Conservation (phyloP, 2,113 vertebrate species). For the Microcebus ravelobensis region DNA sequence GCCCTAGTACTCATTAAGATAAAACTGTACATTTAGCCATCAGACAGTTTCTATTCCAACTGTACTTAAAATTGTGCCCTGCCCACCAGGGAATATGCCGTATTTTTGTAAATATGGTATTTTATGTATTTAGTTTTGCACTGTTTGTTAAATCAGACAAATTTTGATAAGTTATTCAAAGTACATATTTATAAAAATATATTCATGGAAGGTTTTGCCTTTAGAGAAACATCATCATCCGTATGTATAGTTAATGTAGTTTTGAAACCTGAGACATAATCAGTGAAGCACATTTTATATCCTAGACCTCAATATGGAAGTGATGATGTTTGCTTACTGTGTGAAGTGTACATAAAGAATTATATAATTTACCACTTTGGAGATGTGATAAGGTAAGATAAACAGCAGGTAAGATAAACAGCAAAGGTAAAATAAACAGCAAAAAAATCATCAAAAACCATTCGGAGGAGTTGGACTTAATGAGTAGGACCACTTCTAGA, state of each 20-base stretch:
- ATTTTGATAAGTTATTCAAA: neutral
- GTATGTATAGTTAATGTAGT: neutral
- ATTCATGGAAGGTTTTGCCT: neutral
- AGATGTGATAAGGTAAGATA: neutral
- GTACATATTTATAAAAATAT: neutral
- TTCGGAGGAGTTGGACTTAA: neutral
- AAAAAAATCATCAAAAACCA: neutral
- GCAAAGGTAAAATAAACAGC: neutral
- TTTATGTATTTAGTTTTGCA: too few relatives aligned
- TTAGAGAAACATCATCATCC: neutral
- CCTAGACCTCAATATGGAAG: neutral
- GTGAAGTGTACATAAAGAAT: too few relatives aligned
- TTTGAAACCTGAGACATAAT: neutral
- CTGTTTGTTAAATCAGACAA: neutral
- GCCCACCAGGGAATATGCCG: rapidly evolving
- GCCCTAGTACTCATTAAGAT: rapidly evolving
- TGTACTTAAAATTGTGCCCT: neutral
- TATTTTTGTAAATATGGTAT: neutral
- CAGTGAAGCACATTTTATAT: neutral
- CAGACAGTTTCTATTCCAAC: neutral
- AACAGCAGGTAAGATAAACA: neutral
- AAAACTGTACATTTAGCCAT: rapidly evolving
- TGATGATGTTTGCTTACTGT: neutral
- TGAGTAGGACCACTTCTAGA: neutral
- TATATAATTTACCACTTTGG: neutral